phyloP scores from a whole-genome alignment of 2,888 invertebrate genomes.

The Philopedon plagiatum region DNA sequence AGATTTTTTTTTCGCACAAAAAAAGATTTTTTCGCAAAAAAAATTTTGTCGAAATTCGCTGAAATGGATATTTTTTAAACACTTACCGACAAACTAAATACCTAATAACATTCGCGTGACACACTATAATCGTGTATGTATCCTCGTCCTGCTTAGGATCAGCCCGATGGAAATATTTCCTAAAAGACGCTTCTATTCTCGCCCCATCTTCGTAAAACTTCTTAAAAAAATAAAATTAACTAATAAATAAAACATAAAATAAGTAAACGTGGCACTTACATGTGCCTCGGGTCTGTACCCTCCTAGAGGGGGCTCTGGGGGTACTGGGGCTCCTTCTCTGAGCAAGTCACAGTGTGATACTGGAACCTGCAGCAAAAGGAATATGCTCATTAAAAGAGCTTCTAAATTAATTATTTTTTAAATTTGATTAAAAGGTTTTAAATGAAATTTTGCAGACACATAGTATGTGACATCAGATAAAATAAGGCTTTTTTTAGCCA shows the following conservation, averaged over 20 bases:
- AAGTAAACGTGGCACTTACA: constrained; percentile 70
- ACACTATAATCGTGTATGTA: constrained; percentile 91
- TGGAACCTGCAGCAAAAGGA: constrained; percentile 69
- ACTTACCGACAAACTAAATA: constrained; percentile 91
- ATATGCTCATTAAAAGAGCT: no score
- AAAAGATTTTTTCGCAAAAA: no score
- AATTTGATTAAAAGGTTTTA: no score
- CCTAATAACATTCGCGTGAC: constrained; percentile 98
- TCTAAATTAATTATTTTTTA: no score
- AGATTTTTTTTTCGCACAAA: no score
- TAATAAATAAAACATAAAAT: neutral
- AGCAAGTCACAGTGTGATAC: constrained; percentile 81
- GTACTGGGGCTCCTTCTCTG: constrained; percentile 94
- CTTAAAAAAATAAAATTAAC: constrained; percentile 68
- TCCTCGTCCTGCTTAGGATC: constrained; percentile 84
- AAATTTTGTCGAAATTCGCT: no score
- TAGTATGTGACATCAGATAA: no score
- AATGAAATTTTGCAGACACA: no score
- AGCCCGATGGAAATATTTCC: constrained; percentile 94
- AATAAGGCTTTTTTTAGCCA: no score
- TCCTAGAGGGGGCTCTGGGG: constrained; percentile 92
- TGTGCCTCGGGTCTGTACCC: constrained; percentile 86
- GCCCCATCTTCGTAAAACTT: constrained; percentile 95
- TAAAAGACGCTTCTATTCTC: constrained; percentile 95
- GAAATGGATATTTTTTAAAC: no score